Base-by-base conservation (phyloP, 1,140 invertebrate species). In the Tribolium madens region DNA sequence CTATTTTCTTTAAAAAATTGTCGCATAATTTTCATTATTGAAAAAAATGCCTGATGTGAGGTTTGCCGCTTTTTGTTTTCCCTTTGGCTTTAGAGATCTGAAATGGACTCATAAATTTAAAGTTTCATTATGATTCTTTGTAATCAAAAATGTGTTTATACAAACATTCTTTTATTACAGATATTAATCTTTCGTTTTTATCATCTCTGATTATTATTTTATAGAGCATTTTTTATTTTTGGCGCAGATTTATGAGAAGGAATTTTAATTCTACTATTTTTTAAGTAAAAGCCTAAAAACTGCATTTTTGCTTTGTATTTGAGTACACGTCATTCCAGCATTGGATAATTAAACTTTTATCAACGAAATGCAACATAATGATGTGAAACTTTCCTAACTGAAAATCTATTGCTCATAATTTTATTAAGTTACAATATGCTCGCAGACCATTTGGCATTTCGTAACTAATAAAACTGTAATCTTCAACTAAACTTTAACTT, bases 71-170 rank as follows among this genome's bases (percentile, higher is more conserved):
- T 57, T 57, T 57, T 57, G 10, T 18, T 57, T 57, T 57, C 17
- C 52, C 52, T 64, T 26, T 13, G 12, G 57, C 57, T 64, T 33
- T 33, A 14, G 26, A 64, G 26, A 33, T 60, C n/a, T 33, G 26
- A 33, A 64, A 64, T 64, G 57, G 26, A 18, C 21, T 18, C 57
- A 33, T 64, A 64, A 64, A 64, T 64, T 64, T 33, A 31, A 64
- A 64, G 21, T 64, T 64, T 33, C 26, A 64, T 64, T 64, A 64
- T 64, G 57, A 31, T 64, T 64, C 21, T 64, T 33, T 64, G 57
- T 64, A 64, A 64, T 64, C 21, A 64, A 64, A 64, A 64, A 64
- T 64, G 14, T 64, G 57, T 64, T 64, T 31, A 57, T 57, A 57
- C 52, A 12, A 57, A 57, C 52, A 64, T 64, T 64, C 57, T 64